Base-by-base conservation (phyloP, 30 jellyfish, hydroid and myxozoan genomes). In the Aurelia aurita region DNA sequence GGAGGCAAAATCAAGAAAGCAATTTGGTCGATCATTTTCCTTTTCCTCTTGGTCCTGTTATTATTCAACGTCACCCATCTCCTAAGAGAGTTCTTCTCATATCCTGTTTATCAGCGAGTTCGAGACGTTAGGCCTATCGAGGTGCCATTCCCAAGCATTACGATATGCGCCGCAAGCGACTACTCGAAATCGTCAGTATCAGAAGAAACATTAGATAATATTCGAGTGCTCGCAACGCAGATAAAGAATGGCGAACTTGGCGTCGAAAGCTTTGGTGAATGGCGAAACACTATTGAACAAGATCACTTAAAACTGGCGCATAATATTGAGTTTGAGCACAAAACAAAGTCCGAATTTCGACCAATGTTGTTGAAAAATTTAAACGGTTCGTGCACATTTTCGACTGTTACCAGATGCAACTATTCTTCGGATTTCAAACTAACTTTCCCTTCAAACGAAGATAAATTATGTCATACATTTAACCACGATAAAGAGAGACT, bases 141-240 rank as follows among this genome's bases (percentile, higher is more conserved):
- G 27, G 73, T 58, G 21, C 59, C 47, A 12, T 83, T 83, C 62
- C 93, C 93, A 8, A 83, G 93, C 51, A 77, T 83, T 15, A 83
- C 93, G 43, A 83, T 83, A 13, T 83, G 93, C 80, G 60, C 79
- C 26, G 91, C 91, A 2, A 81, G 91, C 46, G 91, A 81, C 58
- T 81, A 64, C 43, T 81, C 91, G 59, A 69, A 81, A 28, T 53
- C 91, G 34, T 81, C 91, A 16, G 91, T 54, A 22, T 61, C 91
- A 20, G 54, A 46, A 0, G 70, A 81, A 28, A 68, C 91, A 32
- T 76, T 81, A 14, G 55, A 26, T 3, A 81, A 54, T 16, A 67
- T 81, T 6, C 61, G 43, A 5, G 5, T 68, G 0, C 51, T 81
- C 53, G 80, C 69, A 9, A 44, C 60, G 22, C 74, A 58, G 63